Evolutionary conservation across 1,140 invertebrate genomes (phyloP).

Genomic region (Antheraea mylitta): DNA sequence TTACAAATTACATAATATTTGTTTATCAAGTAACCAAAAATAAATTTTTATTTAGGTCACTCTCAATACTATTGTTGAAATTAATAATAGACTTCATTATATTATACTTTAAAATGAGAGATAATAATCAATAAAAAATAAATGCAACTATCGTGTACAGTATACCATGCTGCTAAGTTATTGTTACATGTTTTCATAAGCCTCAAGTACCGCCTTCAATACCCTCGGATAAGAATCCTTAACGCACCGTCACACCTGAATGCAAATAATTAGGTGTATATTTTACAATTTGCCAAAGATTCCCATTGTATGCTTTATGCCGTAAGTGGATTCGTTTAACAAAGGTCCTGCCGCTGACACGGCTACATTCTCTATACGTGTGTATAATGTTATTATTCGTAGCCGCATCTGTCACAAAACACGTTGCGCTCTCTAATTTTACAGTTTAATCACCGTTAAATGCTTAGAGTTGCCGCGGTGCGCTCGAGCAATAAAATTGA

Average conservation of each 20-base stretch:
- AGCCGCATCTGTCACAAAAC: conserved; percentile 71
- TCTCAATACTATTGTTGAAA: no score
- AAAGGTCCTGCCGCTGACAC: conserved; percentile 58
- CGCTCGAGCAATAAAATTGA: conserved; percentile 42
- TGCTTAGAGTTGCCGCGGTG: conserved; percentile 56
- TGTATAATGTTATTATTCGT: conserved; percentile 72
- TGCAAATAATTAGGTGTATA: conserved; percentile 74
- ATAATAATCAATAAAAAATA: neutral
- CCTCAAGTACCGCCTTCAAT: conserved; percentile 62
- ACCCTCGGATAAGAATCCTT: conserved; percentile 45
- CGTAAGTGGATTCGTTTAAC: conserved; percentile 71
- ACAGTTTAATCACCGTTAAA: conserved; percentile 79
- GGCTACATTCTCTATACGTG: conserved; percentile 51
- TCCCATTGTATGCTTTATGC: conserved; percentile 63
- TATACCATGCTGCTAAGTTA: neutral
- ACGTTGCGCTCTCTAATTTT: conserved; percentile 68
- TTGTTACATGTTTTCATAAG: conserved; percentile 67
- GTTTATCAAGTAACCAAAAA: no score
- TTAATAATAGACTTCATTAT: no score
- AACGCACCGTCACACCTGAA: conserved; percentile 61
- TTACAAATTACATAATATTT: no score
- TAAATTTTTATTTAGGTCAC: no score
- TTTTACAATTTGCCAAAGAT: conserved; percentile 77
- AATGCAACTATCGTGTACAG: conserved; percentile 12
- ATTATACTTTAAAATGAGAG: no score